Base-by-base conservation (phyloP, 2,797 vertebrate genomes). In the Crenuchus spilurus region DNA sequence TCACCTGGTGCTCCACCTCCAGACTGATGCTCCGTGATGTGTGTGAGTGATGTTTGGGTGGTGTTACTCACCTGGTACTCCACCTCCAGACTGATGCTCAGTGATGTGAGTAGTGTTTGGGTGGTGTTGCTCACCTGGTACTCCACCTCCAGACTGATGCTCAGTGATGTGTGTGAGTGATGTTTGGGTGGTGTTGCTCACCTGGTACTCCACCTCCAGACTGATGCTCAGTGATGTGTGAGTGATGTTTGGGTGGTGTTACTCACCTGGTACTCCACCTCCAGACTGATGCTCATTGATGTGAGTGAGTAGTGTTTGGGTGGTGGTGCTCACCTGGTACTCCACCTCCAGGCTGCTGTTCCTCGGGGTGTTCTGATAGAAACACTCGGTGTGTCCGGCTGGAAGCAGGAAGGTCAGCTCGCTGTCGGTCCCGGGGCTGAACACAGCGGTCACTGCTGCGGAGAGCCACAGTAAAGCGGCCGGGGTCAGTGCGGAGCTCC, bases 331-430 rank as follows among this genome's bases (percentile, higher is more conserved):
- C 80, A 96, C 96, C 94, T 97, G 95, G 87, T 95, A 97, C 78
- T 96, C 95, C 28, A 95, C 88, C 87, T 96, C 95, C 84, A 96
- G 91, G 72, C 93, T 92, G 18, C 90, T 92, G 74, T 96, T 96
- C 54, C 84, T 90, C 20, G 87, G 35, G 0, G 94, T 90, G 1
- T 88, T 85, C 74, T 97, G 95, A 70, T 91, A 97, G 90, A 97
- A 97, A 76, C 96, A 97, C 74, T 96, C 95, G 24, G 87, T 88
- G 42, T 88, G 91, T 72, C 93, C 95, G 13, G 95, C 91, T 20
- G 94, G 95, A 51, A 97, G 77, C 24, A 95, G 85, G 62, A 96
- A 95, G 18, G 95, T 97, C 24, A 96, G 92, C 84, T 97, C 95
- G 48, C 89, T 92, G 85, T 95, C 95, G 14, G 90, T 87, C 22